Percentiles rank a stretch among this genome's conserved stretches.
Evolutionary conservation across 1,140 invertebrate genomes (phyloP).

Genomic region (Calosoma granatense): DNA sequence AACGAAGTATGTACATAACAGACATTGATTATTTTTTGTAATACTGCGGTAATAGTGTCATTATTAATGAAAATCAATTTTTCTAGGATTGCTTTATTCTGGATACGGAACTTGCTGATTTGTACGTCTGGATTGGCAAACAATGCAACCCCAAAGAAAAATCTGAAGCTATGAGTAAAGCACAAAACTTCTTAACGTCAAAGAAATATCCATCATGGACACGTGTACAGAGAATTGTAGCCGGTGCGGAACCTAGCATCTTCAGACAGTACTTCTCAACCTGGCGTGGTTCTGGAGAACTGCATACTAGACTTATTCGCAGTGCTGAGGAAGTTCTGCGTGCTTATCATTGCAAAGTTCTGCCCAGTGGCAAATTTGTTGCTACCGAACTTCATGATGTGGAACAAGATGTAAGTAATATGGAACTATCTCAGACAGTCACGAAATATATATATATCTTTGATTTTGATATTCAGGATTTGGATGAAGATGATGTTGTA

Average conservation of each 20-base stretch:
- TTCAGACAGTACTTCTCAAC: conserved; percentile 72
- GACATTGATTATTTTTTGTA: neutral
- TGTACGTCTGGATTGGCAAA: conserved; percentile 82
- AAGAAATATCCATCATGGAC: conserved; percentile 75
- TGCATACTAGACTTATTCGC: conserved; percentile 43
- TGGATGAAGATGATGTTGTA: conserved; percentile 67
- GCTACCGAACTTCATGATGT: conserved; percentile 59
- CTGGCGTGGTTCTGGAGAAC: conserved; percentile 57
- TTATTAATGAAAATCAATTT: conserved; percentile 8
- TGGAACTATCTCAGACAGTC: too few relatives aligned
- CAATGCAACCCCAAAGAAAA: conserved; percentile 67
- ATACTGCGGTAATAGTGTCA: neutral
- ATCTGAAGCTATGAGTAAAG: conserved; percentile 62
- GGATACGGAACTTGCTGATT: conserved; percentile 67
- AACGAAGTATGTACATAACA: conserved; percentile 44
- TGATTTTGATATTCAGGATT: conserved; percentile 39
- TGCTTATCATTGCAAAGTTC: conserved; percentile 47
- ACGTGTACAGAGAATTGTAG: conserved; percentile 57
- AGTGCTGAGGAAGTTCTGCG: conserved; percentile 34
- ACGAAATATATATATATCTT: too few relatives aligned
- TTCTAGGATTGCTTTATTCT: conserved; percentile 72
- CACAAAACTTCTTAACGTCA: conserved; percentile 55
- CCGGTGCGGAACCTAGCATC: conserved; percentile 59
- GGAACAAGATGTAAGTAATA: conserved; percentile 41
- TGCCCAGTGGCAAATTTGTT: conserved; percentile 46